A percentile compares a stretch with the other conserved stretches of the same genome.
Conservation (phyloP, 2,888 invertebrate species). For the Eupithecia tripunctaria region DNA sequence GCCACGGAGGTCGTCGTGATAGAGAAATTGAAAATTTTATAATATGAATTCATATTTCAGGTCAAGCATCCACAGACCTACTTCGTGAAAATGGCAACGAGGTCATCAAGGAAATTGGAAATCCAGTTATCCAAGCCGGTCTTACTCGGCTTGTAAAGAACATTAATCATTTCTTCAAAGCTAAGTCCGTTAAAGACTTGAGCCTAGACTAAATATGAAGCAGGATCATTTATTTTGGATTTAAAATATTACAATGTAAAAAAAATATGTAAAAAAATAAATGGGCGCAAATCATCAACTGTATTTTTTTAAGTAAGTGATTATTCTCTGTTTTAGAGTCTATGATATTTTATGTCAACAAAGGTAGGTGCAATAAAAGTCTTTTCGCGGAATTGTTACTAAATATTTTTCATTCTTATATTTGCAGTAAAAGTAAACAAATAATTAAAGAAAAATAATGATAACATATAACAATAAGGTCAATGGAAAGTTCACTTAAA, state of each 20-base stretch:
- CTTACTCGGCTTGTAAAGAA: slow-evolving; percentile 39
- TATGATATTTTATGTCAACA: too few species aligned
- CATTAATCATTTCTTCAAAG: slow-evolving; percentile 49
- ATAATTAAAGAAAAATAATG: background rate
- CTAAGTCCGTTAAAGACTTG: slow-evolving; percentile 48
- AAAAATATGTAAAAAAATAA: background rate
- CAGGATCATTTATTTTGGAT: background rate
- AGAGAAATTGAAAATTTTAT: too few species aligned
- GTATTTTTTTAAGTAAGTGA: background rate
- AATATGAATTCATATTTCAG: slow-evolving; percentile 38
- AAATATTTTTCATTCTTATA: too few species aligned
- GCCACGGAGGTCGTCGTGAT: too few species aligned
- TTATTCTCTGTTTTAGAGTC: too few species aligned
- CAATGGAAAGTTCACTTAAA: background rate
- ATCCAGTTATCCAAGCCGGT: slow-evolving; percentile 47
- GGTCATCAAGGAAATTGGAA: slow-evolving; percentile 59
- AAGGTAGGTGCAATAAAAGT: too few species aligned
- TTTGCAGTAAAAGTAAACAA: background rate
- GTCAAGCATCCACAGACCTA: slow-evolving; percentile 47
- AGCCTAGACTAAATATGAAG: slow-evolving; percentile 41
- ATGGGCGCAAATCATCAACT: background rate
- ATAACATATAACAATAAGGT: background rate
- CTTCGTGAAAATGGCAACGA: slow-evolving; percentile 56
- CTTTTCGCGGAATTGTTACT: too few species aligned
- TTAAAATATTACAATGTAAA: background rate